Evolutionary conservation across 2,797 vertebrate genomes (phyloP).

Genomic region (Lithobates pipiens): DNA sequence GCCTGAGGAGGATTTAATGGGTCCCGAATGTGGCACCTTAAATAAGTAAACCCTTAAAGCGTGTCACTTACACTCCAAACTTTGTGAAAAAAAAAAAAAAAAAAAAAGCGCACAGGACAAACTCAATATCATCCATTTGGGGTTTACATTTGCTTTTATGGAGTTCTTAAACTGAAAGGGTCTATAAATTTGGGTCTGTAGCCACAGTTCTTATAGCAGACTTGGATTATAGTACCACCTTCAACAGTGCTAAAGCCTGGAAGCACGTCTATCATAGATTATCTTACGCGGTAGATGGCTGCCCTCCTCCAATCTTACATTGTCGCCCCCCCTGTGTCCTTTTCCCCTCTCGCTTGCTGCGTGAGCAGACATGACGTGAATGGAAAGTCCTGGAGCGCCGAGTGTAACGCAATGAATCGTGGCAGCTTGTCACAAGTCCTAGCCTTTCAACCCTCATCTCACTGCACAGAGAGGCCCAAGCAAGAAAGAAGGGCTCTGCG

Average conservation of each 20-base stretch:
- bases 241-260: background rate
- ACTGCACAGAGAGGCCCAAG: background rate
- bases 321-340: background rate
- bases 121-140: too few relatives aligned
- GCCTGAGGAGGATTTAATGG: too few relatives aligned
- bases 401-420: background rate
- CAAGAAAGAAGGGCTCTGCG: background rate
- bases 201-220: background rate
- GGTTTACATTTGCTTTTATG: background rate
- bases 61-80: too few relatives aligned
- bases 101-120: too few relatives aligned
- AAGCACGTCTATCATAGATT: background rate
- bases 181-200: too few relatives aligned
- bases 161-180: background rate
- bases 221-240: background rate
- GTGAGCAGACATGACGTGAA: background rate
- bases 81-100: too few relatives aligned
- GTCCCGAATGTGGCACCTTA: too few relatives aligned
- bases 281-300: background rate
- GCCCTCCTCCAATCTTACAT: background rate
- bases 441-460: accelerated
- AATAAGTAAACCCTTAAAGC: too few relatives aligned
- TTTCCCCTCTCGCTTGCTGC: background rate
- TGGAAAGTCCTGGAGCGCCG: background rate
- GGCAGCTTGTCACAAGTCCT: background rate